phyloP scores from a whole-genome alignment of 2,888 invertebrate genomes.

The Brachyptera risi region DNA sequence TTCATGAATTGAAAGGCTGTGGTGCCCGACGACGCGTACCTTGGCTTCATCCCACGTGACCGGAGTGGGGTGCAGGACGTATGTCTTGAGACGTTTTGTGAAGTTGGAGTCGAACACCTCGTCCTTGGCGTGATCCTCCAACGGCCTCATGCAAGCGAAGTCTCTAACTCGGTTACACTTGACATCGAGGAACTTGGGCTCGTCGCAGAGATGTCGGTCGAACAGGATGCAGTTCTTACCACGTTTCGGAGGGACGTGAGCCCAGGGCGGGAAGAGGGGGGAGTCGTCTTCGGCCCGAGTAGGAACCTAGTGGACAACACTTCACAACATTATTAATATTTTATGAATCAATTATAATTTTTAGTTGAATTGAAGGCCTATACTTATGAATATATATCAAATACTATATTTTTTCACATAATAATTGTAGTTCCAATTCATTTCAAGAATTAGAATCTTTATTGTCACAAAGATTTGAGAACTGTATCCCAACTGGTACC shows the following conservation, averaged over 20 bases:
- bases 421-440: no score
- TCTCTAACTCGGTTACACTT: constrained; percentile 13
- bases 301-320: no score
- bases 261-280: constrained; percentile 11
- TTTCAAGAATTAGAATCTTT: no score
- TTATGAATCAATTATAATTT: no score
- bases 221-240: constrained; percentile 10
- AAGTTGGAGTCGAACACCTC: constrained; percentile 36
- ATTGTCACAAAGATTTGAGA: no score
- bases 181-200: constrained; percentile 18
- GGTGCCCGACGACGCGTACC: background rate
- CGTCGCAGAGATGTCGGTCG: constrained; percentile 16
- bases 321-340: no score
- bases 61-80: constrained; percentile 37
- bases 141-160: background rate
- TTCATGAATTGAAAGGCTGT: no score
- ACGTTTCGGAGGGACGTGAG: background rate
- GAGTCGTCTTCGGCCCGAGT: no score
- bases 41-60: constrained; percentile 37
- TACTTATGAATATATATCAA: no score
- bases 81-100: constrained; percentile 35
- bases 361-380: no score
- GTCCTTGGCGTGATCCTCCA: constrained; percentile 31
- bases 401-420: no score
- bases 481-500: no score